phyloP scores from a whole-genome alignment of 2,113 vertebrate species.

The Aldabrachelys gigantea region DNA sequence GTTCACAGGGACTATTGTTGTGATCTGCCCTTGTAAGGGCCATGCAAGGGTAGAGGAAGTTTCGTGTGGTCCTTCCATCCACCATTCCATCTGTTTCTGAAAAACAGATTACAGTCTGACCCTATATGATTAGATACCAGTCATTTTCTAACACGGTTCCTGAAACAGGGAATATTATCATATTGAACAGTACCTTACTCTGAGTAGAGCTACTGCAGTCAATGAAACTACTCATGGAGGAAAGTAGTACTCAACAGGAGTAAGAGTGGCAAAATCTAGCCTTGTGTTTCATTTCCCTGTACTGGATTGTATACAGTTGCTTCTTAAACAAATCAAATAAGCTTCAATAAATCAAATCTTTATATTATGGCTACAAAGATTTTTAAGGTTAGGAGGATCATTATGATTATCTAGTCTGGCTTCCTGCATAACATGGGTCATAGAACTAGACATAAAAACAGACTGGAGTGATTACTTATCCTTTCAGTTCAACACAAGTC shows the following conservation, averaged over 20 bases:
- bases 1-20: neutral
- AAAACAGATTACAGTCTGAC: neutral
- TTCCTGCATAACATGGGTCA: neutral
- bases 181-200: neutral
- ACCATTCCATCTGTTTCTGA: neutral
- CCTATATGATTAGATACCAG: neutral
- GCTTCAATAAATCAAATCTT: neutral
- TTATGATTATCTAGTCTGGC: neutral
- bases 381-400: neutral
- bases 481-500: neutral
- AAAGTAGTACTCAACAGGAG: neutral
- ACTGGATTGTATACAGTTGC: fast-evolving
- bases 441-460: fast-evolving
- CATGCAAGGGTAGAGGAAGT: neutral
- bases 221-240: neutral
- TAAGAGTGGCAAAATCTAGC: fast-evolving
- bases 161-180: neutral
- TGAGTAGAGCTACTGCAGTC: neutral
- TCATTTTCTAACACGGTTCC: neutral
- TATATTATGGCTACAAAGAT: fast-evolving
- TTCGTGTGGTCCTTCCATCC: neutral
- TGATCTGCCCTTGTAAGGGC: neutral
- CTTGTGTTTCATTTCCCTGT: neutral
- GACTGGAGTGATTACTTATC: neutral
- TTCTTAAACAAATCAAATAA: neutral